Conservation (phyloP, 2,113 vertebrate genomes). For the Podarcis raffonei region DNA sequence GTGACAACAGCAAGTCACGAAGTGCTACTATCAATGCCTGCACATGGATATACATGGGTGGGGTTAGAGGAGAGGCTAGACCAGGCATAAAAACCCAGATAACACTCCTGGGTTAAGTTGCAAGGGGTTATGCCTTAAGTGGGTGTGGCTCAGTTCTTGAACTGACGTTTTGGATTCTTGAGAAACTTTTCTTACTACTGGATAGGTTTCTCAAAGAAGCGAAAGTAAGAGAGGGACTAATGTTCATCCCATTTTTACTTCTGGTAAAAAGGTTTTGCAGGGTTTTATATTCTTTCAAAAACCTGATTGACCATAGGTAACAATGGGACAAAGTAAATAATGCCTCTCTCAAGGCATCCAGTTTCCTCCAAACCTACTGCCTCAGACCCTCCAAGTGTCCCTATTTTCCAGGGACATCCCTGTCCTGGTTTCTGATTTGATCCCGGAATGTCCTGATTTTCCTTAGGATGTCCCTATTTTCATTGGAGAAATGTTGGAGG, state of each 20-base stretch:
- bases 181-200: not conserved
- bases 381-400: not conserved
- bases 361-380: not conserved
- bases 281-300: not conserved
- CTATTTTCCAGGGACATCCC: too few species aligned
- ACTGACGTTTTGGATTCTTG: not conserved
- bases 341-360: not conserved
- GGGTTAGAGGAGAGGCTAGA: not conserved
- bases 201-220: not conserved
- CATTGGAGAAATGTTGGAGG: too few species aligned
- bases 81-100: not conserved
- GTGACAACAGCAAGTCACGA: not conserved
- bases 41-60: constrained; percentile 25
- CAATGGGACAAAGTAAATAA: not conserved
- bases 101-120: not conserved
- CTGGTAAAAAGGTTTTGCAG: not conserved
- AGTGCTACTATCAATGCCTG: not conserved
- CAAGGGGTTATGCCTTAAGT: not conserved
- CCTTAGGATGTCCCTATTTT: too few species aligned
- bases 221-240: not conserved
- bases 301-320: not conserved
- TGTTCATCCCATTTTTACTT: not conserved
- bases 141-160: not conserved
- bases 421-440: too few species aligned
- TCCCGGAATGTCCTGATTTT: too few species aligned